These are phyloP conservation scores for Lutjanus argentimaculatus DNA, from an alignment of 2,797 vertebrate genomes.

Conservation along the genomic window DNA sequence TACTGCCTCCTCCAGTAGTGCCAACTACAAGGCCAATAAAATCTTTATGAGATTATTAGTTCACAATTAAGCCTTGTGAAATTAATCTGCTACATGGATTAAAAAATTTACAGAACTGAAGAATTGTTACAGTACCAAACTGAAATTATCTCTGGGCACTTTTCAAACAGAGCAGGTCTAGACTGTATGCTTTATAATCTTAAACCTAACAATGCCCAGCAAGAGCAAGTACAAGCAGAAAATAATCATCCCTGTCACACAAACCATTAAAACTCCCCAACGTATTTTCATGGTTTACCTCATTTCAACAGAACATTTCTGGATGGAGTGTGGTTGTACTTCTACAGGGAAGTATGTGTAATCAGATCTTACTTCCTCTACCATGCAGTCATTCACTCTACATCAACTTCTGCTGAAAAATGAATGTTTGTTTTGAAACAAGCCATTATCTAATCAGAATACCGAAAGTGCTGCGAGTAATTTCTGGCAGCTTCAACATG, in stretches of 20 bases:
- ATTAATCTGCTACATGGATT: background rate
- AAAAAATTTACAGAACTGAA: background rate
- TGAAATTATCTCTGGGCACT: no score
- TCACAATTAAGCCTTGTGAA: background rate
- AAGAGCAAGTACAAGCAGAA: no score
- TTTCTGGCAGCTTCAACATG: background rate
- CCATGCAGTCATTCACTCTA: background rate
- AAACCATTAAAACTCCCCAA: background rate
- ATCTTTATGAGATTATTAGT: background rate
- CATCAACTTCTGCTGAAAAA: background rate
- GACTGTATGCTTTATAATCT: no score
- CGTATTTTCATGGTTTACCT: background rate
- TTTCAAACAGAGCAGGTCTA: no score
- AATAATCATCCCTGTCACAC: background rate
- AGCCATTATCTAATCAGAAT: background rate
- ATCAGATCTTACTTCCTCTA: constrained; percentile 25
- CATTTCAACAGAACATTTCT: constrained; percentile 4
- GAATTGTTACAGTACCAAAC: background rate
- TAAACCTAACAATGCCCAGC: no score
- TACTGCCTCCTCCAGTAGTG: background rate
- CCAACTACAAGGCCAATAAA: background rate
- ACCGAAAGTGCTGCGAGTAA: background rate
- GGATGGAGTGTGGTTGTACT: background rate
- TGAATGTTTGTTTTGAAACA: constrained; percentile 6
- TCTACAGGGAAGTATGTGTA: constrained; percentile 17